A percentile compares a stretch with the other conserved stretches of the same genome.
phyloP scores from a whole-genome alignment of 2,888 invertebrate genomes.

The Caenorhabditis sp. region DNA sequence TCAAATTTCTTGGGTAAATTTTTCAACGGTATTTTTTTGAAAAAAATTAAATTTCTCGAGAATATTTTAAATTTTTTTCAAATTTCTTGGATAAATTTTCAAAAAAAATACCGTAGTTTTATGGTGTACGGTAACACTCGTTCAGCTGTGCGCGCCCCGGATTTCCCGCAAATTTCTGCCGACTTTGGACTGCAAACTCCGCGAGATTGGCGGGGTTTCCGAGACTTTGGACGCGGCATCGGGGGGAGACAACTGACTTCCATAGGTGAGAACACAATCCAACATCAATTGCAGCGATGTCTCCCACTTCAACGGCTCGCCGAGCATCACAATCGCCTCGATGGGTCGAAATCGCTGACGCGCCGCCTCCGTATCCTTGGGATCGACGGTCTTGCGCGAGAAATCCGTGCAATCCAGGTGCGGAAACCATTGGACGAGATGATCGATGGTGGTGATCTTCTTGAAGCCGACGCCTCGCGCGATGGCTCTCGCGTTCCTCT shows the following conservation, averaged over 20 bases:
- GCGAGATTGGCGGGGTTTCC: no score
- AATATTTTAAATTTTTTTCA: no score
- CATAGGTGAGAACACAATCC: slow-evolving; percentile 83
- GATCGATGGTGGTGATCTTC: slow-evolving; percentile 83
- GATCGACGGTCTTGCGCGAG: slow-evolving; percentile 72
- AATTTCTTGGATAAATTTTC: no score
- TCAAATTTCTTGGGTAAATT: no score
- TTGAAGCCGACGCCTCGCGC: slow-evolving; percentile 83
- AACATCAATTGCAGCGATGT: slow-evolving; percentile 84
- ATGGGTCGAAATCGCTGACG: slow-evolving; percentile 60
- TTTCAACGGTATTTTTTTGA: no score
- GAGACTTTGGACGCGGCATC: no score
- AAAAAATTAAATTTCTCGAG: no score
- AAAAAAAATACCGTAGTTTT: no score
- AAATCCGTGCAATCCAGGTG: slow-evolving; percentile 83
- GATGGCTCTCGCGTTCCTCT: slow-evolving; percentile 83
- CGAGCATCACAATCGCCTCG: slow-evolving; percentile 83
- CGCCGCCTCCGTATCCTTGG: slow-evolving; percentile 50
- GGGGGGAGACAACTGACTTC: slow-evolving; percentile 47
- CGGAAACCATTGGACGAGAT: slow-evolving; percentile 83
- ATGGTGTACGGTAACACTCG: no score
- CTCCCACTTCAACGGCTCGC: slow-evolving; percentile 85
- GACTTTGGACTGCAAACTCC: no score
- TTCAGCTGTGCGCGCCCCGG: no score
- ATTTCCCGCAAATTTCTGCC: no score